Evolutionary conservation across 2,888 invertebrate genomes (phyloP), one percentile per base, ranked within the genome.

Genomic region (Nomada ferruginata): DNA sequence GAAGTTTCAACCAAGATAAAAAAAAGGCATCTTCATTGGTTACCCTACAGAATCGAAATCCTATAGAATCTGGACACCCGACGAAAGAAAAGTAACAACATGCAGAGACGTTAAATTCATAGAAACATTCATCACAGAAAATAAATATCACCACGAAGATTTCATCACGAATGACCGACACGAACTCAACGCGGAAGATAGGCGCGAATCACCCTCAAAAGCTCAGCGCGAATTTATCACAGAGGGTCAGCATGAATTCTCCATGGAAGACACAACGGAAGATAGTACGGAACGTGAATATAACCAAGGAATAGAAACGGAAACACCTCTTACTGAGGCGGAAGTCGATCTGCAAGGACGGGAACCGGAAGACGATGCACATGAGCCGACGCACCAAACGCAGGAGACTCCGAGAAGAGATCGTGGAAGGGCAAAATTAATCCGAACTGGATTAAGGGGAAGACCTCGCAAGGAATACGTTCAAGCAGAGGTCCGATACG

Each of bases 21-120:
- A 65, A 29, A 29, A 47, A n/a, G 65, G 65, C 1, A 73, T 73
- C 53, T 36, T 73, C 26, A 47, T 73, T 10, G 57, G 64, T 2
- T 73, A 73, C 3, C 15, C 73, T 3, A 18, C 29, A n/a, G 55
- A 73, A 13, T 42, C 64, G 9, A 73, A 73, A n/a, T 57, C 18
- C 2, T 73, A 73, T 64, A 55, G 57, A 64, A 18, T 65, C 7
- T 65, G 64, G 64, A 15, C 55, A 2, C 57, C 65, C 10, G 55
- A 73, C 0, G 64, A 73, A 57, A 42, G 44, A 23, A 70, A 26
- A 26, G 52, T 60, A 4, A 13, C 13, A 13, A n/a, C 44, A 11
- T 42, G 20, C 4, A 44, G 68, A 26, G 68, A 69, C 11, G 44
- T 69, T 15, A 61, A 15, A 15, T 60, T 70, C 59, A 11, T 55